phyloP scores from a whole-genome alignment of 2,888 invertebrate genomes.

The Orthosia incerta region DNA sequence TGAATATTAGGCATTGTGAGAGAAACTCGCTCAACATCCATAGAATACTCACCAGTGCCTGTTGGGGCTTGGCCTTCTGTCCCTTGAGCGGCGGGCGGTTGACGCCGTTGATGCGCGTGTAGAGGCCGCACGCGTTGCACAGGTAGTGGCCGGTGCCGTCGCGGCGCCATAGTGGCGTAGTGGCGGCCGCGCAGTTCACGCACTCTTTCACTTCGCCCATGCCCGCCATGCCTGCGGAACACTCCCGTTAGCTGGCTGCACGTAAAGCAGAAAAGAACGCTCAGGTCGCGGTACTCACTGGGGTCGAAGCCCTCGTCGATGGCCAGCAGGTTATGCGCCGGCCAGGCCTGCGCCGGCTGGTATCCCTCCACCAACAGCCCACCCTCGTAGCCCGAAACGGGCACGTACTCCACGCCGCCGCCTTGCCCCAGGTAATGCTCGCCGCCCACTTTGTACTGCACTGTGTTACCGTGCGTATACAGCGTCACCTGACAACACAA shows the following conservation, averaged over 20 bases:
- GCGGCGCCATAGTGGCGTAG: slow-evolving; percentile 98
- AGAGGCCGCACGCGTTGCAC: slow-evolving; percentile 99
- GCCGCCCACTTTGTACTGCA: slow-evolving; percentile 90
- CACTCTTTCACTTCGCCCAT: slow-evolving; percentile 95
- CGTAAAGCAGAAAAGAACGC: not conserved
- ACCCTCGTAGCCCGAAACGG: slow-evolving; percentile 88
- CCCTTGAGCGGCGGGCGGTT: slow-evolving; percentile 94
- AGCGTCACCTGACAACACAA: slow-evolving; percentile 87
- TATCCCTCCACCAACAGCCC: slow-evolving; percentile 86
- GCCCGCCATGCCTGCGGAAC: slow-evolving; percentile 80
- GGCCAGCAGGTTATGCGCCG: slow-evolving; percentile 83
- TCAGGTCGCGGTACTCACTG: slow-evolving; percentile 71
- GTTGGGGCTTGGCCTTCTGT: slow-evolving; percentile 92
- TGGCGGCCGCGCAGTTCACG: slow-evolving; percentile 97
- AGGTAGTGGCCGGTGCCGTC: slow-evolving; percentile 99
- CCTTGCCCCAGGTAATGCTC: slow-evolving; percentile 84
- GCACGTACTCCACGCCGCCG: slow-evolving; percentile 86
- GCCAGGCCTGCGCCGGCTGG: slow-evolving; percentile 87
- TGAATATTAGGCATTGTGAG: not conserved
- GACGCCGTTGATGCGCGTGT: slow-evolving; percentile 94
- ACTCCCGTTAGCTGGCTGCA: slow-evolving; percentile 4
- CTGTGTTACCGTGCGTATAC: slow-evolving; percentile 89
- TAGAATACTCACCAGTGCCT: slow-evolving; percentile 83
- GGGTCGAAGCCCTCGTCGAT: slow-evolving; percentile 89
- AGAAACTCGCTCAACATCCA: not conserved